Evolutionary conservation across 35 echinoderm and acorn worm species (phyloP).

Genomic region (Apostichopus japonicus): DNA sequence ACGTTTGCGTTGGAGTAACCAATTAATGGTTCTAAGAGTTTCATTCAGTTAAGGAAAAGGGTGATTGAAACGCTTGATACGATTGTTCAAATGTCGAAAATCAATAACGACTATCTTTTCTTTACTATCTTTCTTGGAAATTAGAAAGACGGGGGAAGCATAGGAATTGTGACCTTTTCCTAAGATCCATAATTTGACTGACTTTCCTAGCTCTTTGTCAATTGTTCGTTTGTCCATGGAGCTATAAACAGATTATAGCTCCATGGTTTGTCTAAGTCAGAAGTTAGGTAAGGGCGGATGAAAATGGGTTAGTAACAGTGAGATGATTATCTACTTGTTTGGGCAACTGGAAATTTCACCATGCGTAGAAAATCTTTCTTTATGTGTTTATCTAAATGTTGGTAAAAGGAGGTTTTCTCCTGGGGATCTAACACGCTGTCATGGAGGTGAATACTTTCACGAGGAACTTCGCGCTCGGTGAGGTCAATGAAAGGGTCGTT

Average conservation of each 20-base stretch:
- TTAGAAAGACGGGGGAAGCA: slow-evolving; percentile 51
- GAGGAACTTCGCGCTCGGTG: neutral
- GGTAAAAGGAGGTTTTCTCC: neutral
- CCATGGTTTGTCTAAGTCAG: slow-evolving; percentile 29
- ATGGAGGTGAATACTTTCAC: neutral
- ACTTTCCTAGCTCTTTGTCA: slow-evolving; percentile 42
- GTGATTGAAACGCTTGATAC: slow-evolving; percentile 58
- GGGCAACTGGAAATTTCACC: slow-evolving; percentile 6
- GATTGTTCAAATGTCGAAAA: slow-evolving; percentile 52
- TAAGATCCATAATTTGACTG: slow-evolving; percentile 60
- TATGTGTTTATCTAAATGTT: neutral
- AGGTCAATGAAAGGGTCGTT: neutral
- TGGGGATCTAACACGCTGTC: neutral
- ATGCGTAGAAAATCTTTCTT: slow-evolving; percentile 40
- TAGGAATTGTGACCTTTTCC: slow-evolving; percentile 59
- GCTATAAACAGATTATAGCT: too few relatives aligned
- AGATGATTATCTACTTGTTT: neutral
- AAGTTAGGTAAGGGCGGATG: slow-evolving; percentile 39
- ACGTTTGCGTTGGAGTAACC: slow-evolving; percentile 39
- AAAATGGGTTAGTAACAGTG: slow-evolving; percentile 33
- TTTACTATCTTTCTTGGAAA: slow-evolving; percentile 42
- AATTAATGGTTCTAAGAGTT: slow-evolving; percentile 53
- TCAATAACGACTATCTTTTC: slow-evolving; percentile 61
- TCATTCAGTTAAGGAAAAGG: slow-evolving; percentile 62
- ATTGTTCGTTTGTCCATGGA: slow-evolving; percentile 20